A percentile compares a stretch with the other conserved stretches of the same genome.
Evolutionary conservation across 2,797 vertebrate species (phyloP).

Genomic region (Tokudaia tokunoshimensis): DNA sequence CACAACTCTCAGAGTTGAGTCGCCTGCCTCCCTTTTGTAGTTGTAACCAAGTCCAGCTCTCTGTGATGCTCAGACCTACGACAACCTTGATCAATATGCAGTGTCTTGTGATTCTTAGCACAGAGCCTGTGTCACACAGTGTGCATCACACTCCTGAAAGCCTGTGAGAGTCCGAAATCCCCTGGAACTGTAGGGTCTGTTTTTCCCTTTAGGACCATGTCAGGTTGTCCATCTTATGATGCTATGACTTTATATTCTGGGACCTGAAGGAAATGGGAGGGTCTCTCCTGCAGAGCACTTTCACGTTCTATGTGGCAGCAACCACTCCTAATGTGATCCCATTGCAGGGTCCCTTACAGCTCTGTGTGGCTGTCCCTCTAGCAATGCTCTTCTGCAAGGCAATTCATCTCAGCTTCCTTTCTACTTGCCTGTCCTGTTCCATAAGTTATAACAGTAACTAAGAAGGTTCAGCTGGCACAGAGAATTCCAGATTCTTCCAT

Average conservation of each 20-base stretch:
- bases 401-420: not conserved
- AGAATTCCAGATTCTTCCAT: not conserved
- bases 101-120: not conserved
- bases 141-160: not conserved
- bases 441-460: not conserved
- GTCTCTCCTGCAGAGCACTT: not conserved
- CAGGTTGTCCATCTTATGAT: not conserved
- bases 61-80: not conserved
- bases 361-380: not conserved
- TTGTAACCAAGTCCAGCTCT: not conserved
- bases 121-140: not conserved
- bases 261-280: not conserved
- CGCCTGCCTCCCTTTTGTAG: not conserved
- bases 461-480: not conserved
- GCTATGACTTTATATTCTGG: not conserved
- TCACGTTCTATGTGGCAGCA: not conserved
- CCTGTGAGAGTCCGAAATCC: not conserved
- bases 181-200: not conserved
- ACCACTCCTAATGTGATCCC: not conserved
- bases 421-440: not conserved
- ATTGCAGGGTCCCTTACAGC: not conserved
- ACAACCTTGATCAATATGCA: not conserved
- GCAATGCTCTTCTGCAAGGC: not conserved
- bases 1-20: not conserved
- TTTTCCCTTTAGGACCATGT: not conserved